phyloP scores from a whole-genome alignment of 1,140 invertebrate genomes.

The Brachionus angularis region DNA sequence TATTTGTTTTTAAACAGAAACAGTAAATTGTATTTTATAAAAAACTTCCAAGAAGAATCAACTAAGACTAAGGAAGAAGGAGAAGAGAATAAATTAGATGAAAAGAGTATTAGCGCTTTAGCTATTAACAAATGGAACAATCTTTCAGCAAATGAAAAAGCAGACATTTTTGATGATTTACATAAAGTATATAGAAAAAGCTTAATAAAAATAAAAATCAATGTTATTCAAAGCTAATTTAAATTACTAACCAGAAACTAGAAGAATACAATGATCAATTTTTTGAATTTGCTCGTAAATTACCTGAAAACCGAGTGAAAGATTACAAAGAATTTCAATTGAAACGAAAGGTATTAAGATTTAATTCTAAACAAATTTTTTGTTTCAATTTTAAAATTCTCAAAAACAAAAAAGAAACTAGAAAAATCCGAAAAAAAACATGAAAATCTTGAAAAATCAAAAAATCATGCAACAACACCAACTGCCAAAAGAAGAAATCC shows the following conservation, averaged over 20 bases:
- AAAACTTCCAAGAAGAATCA: constrained; percentile 9
- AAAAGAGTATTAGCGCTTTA: not conserved
- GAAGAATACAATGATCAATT: not conserved
- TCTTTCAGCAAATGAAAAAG: not conserved
- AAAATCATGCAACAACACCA: too few species aligned
- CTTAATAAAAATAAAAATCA: too few species aligned
- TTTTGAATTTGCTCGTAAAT: constrained; percentile 1
- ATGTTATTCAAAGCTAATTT: too few species aligned
- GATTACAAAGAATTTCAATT: constrained; percentile 29
- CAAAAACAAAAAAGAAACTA: not conserved
- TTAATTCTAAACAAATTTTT: not conserved
- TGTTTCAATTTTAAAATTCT: not conserved
- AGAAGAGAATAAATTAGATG: not conserved
- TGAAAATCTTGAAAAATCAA: too few species aligned
- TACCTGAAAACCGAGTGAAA: not conserved
- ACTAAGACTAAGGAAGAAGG: not conserved
- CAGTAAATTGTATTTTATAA: constrained; percentile 23
- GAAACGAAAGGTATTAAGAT: not conserved
- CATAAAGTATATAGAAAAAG: not conserved
- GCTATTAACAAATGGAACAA: not conserved
- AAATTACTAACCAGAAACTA: not conserved
- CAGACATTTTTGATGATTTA: not conserved
- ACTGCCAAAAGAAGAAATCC: not conserved
- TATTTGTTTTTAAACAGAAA: not conserved
- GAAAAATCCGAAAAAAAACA: not conserved